Percentiles rank a stretch among this genome's conserved stretches.
phyloP scores from a whole-genome alignment of 2,888 invertebrate genomes.

The Epinotia brunnichana region DNA sequence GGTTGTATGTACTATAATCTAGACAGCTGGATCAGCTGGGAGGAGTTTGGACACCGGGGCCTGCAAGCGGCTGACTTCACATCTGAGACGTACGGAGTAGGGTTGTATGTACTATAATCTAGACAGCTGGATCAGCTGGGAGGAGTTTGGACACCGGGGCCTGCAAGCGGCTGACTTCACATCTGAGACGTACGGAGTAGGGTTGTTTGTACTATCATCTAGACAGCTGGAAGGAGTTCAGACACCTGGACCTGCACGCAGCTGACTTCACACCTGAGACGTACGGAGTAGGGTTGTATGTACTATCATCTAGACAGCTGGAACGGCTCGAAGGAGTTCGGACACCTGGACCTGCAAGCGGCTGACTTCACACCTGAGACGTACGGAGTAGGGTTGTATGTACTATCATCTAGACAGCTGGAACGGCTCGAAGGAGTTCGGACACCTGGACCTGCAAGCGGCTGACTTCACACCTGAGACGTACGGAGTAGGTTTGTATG shows the following conservation, averaged over 20 bases:
- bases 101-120: too few species aligned
- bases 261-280: conserved; percentile 45
- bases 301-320: not conserved
- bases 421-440: not conserved
- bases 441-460: too few species aligned
- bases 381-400: too few species aligned
- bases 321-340: not conserved
- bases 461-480: too few species aligned
- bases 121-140: too few species aligned
- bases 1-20: too few species aligned
- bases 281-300: not conserved
- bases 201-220: too few species aligned
- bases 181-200: conserved; percentile 16
- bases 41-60: conserved; percentile 22
- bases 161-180: conserved; percentile 43
- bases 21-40: not conserved
- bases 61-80: conserved; percentile 43
- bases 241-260: conserved; percentile 4
- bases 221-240: conserved; percentile 8
- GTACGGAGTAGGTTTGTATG: too few species aligned
- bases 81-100: conserved; percentile 21
- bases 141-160: conserved; percentile 3
- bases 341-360: too few species aligned
- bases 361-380: too few species aligned
- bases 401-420: not conserved